Evolutionary conservation across 1,140 invertebrate genomes (phyloP).

Genomic region (Lamellibrachia luymesi): DNA sequence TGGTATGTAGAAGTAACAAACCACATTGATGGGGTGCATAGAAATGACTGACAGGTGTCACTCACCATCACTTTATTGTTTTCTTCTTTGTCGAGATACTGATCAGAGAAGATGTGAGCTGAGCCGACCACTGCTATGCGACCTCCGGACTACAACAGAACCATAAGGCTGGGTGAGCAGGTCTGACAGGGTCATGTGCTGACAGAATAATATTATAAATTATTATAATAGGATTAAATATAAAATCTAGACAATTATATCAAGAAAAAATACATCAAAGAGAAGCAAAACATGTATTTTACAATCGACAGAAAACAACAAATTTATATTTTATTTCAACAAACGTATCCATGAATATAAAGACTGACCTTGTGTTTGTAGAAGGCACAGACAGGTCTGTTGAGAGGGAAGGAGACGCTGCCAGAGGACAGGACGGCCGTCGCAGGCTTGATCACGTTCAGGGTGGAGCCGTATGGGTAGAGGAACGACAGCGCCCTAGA

Average conservation of each 20-base stretch:
- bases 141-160: slow-evolving; percentile 42
- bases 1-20: background rate
- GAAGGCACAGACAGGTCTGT: slow-evolving; percentile 86
- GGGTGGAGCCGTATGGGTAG: slow-evolving; percentile 92
- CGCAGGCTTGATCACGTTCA: slow-evolving; percentile 89
- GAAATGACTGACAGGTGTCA: background rate
- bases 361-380: slow-evolving; percentile 57
- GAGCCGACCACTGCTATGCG: slow-evolving; percentile 65
- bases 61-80: slow-evolving; percentile 77
- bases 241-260: too few relatives aligned
- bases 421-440: slow-evolving; percentile 87
- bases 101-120: slow-evolving; percentile 64
- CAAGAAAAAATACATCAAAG: too few relatives aligned
- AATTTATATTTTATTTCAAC: background rate
- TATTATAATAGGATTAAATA: too few relatives aligned
- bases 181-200: background rate
- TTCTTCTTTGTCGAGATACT: slow-evolving; percentile 92
- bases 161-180: too few relatives aligned
- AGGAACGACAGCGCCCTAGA: slow-evolving; percentile 78
- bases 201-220: too few relatives aligned
- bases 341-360: background rate
- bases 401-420: slow-evolving; percentile 87
- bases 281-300: too few relatives aligned
- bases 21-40: too few relatives aligned
- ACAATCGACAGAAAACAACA: background rate